Evolutionary conservation across 2,113 vertebrate species (phyloP).

Genomic region (Callaeas wilsoni): DNA sequence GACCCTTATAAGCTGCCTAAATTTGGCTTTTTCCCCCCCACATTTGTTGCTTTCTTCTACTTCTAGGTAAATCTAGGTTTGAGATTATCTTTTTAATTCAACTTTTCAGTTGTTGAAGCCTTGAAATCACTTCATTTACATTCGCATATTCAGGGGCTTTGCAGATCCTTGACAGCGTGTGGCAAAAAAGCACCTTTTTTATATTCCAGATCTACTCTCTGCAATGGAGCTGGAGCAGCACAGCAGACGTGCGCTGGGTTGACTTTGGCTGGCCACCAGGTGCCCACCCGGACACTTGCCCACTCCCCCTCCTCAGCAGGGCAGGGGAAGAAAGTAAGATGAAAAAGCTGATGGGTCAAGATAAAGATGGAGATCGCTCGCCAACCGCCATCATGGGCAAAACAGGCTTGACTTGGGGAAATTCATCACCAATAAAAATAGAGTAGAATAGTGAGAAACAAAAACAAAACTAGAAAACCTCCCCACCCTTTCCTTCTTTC

Average conservation of each 20-base stretch:
- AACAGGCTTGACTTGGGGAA: neutral
- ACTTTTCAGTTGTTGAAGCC: neutral
- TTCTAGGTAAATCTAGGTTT: neutral
- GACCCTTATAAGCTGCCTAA: neutral
- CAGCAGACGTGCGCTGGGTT: neutral
- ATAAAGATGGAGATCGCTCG: rapidly evolving
- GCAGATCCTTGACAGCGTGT: neutral
- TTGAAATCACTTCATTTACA: neutral
- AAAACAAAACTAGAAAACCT: neutral
- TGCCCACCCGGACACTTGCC: neutral
- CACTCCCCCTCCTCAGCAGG: neutral
- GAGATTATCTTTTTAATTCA: neutral
- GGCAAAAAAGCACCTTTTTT: neutral
- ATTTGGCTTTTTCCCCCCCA: rapidly evolving
- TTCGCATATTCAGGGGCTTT: neutral
- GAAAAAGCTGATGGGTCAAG: neutral
- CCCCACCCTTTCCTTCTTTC: neutral
- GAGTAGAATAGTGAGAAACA: neutral
- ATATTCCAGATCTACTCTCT: neutral
- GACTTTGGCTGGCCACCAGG: neutral
- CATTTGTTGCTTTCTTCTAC: neutral
- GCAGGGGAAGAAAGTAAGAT: neutral
- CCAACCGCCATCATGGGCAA: neutral
- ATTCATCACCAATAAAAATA: neutral
- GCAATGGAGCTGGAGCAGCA: neutral